Conservation (phyloP, 2,113 vertebrate genomes). For the Myocastor coypus region DNA sequence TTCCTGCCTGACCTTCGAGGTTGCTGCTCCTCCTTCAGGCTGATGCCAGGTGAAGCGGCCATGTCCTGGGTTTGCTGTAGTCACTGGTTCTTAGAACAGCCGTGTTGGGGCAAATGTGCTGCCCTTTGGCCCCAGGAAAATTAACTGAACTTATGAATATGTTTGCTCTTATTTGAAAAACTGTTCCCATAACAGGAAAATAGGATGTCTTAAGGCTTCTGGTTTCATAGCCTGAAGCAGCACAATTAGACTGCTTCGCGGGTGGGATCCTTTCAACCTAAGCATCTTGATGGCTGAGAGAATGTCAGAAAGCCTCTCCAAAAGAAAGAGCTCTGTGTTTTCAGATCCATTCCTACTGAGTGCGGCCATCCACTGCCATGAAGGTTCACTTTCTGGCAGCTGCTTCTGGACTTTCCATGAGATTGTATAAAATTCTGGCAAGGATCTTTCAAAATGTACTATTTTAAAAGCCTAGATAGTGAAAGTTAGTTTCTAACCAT, state of each 20-base stretch:
- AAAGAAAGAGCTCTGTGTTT: neutral
- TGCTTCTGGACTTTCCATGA: neutral
- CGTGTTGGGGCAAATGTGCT: neutral
- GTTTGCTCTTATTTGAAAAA: neutral
- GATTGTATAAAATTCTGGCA: slow-evolving; percentile 50
- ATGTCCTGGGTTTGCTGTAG: slow-evolving; percentile 67
- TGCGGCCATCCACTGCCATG: neutral
- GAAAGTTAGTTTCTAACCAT: slow-evolving; percentile 40
- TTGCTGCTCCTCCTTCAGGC: slow-evolving; percentile 35
- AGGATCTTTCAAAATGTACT: neutral
- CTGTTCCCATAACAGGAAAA: neutral
- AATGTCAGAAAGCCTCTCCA: neutral
- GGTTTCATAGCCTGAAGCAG: neutral
- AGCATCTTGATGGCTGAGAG: neutral
- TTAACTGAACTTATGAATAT: neutral
- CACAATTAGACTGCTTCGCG: neutral
- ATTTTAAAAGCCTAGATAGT: slow-evolving; percentile 44
- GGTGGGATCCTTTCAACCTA: neutral
- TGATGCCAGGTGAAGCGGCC: slow-evolving; percentile 74
- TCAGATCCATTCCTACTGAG: neutral
- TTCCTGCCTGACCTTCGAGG: neutral
- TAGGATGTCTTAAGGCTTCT: neutral
- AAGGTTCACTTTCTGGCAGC: neutral
- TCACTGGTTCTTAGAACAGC: slow-evolving; percentile 56
- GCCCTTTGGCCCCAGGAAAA: neutral